Base-by-base conservation (phyloP, 2,888 invertebrate species). In the Pocota personata region DNA sequence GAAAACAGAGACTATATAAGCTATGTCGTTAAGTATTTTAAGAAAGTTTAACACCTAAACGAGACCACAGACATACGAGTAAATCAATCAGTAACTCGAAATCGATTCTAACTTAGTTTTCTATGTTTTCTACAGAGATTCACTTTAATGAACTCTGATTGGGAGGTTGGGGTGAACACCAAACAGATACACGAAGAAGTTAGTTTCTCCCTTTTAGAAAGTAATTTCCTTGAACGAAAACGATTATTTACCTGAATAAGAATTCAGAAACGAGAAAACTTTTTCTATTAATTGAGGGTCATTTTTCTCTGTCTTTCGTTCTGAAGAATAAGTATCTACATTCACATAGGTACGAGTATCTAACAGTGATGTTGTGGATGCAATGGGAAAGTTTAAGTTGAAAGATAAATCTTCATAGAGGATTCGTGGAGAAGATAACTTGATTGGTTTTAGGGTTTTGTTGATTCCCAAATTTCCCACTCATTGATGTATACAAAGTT, bases 221-320 rank as follows among this genome's bases (percentile, higher is more conserved):
- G 46, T 46, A 66, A 50, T 66, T 67, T 37, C 37, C 37, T 52
- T 12, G 16, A 67, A 52, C 52, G 67, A 35, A 67, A 67, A 52
- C 67, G 52, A 67, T 67, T 67, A 67, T 67, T 52, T 52, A 67
- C 66, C 66, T 67, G 52, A 67, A 52, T 14, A 37, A 24, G 37
- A 24, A 19, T 35, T 24, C 1, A 50, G 35, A 52, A 67, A 52
- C 52, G 27, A 50, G 27, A 52, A 67, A 67, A 67, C 52, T 67
- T 67, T 67, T 67, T 35, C 67, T 67, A 67, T 52, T 67, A 67
- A 67, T 67, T 67, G 67, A 24, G 24, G 27, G 67, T 14, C 2
- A 40, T 24, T 37, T 52, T 67, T 67, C 19, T 48, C n/a, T 50
- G 21, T 8, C 37, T 52, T 50, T 24, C 66, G 21, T 21, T 24